Base-by-base conservation (phyloP, 2,797 vertebrate genomes). In the Catostomus latipinnis region DNA sequence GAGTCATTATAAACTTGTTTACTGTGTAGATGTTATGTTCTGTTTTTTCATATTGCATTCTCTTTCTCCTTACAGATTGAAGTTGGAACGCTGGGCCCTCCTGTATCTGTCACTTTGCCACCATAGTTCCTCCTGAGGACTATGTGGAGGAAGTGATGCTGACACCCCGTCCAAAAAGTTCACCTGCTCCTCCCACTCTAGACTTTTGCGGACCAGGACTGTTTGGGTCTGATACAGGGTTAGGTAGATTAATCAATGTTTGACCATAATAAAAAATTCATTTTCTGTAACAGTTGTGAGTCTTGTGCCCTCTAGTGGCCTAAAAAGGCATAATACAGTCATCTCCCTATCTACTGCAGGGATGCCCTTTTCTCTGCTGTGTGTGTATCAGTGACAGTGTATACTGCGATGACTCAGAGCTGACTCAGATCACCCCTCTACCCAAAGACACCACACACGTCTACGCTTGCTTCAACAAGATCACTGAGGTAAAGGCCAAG, bases 381-480 rank as follows among this genome's bases (percentile, higher is more conserved):
- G 95, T 58, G 60, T 96, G 95, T 81, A 90, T 95, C 0, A 85
- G 93, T 43, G 92, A 90, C 65, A 96, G 94, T 0, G 93, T 95
- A 43, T 96, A 96, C 90, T 95, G 94, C 0, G 95, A 96, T 0
- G 94, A 96, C 0, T 52, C 90, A 0, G 82, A 89, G 60, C 88
- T 96, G 65, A 90, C 92, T 50, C 85, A 67, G 61, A 86, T 95
- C 18, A 95, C 95, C 0, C 89, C 81, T 2, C 91, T 96, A 76
- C 94, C 96, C 0, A 92, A 90, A 48, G 92, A 89, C 7, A 95
- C 94, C 3, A 80, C 86, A 1, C 93, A 93, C 87, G 93, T 96
- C 52, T 95, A 96, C 0, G 93, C 91, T 6, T 93, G 94, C 81
- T 96, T 95, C 93, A 96, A 95, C 89, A 91, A 85, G 79, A 94